phyloP scores from a whole-genome alignment of 2,797 vertebrate genomes.

The Gymnothorax reevesii region DNA sequence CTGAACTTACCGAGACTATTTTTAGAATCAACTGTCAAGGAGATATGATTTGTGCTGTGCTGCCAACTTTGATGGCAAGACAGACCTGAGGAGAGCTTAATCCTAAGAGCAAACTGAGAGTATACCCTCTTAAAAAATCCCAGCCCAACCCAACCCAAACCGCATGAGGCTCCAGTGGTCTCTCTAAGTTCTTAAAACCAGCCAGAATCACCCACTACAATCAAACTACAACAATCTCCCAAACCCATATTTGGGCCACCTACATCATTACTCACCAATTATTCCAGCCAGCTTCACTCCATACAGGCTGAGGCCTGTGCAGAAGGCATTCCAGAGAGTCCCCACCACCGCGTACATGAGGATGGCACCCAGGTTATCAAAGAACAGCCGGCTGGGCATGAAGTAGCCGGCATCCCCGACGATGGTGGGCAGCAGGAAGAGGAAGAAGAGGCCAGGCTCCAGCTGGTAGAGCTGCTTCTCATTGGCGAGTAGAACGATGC shows the following conservation, averaged over 20 bases:
- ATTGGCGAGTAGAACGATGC: conserved; percentile 86
- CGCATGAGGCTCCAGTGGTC: not conserved
- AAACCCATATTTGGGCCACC: not conserved
- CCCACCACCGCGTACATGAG: conserved; percentile 90
- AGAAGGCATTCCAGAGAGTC: conserved; percentile 93
- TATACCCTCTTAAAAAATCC: not conserved
- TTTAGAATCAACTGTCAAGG: not conserved
- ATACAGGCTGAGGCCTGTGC: conserved; percentile 86
- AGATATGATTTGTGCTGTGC: not conserved
- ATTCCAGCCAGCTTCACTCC: conserved; percentile 79
- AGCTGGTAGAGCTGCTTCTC: conserved; percentile 92
- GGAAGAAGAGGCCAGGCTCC: conserved; percentile 93
- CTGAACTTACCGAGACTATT: not conserved
- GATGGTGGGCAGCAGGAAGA: conserved; percentile 93
- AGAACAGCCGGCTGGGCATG: conserved; percentile 92
- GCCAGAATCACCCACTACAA: too few species aligned
- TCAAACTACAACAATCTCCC: not conserved
- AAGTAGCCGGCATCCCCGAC: conserved; percentile 94
- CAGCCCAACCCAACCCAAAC: not conserved
- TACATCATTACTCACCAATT: conserved; percentile 77
- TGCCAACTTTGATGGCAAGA: not conserved
- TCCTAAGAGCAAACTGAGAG: not conserved
- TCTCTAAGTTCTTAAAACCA: not conserved
- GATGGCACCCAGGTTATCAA: conserved; percentile 93
- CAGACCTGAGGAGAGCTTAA: not conserved